Conservation (phyloP, 1,140 invertebrate genomes). For the Aphelinus certus region DNA sequence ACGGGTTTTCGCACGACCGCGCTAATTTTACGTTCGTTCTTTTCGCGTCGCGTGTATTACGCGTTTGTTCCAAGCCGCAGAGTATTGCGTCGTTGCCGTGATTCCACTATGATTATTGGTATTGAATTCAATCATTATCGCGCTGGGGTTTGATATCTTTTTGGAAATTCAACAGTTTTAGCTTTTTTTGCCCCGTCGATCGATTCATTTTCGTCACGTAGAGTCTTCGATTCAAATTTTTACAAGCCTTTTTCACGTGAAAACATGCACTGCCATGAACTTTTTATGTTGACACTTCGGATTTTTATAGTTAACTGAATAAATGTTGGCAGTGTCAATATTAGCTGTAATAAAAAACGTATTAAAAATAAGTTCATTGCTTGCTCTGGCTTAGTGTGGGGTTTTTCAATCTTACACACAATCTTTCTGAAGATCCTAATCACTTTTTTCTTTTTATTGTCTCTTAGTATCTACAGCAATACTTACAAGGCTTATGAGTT, state of each 20-base stretch:
- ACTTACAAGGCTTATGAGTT: conserved; percentile 11
- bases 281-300: too few species aligned
- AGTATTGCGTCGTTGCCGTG: too few species aligned
- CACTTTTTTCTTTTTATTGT: background rate
- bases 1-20: background rate
- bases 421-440: background rate
- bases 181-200: too few species aligned
- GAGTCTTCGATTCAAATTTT: too few species aligned
- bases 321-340: background rate
- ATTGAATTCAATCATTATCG: too few species aligned
- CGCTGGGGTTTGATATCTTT: too few species aligned
- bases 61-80: background rate
- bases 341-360: background rate
- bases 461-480: conserved; percentile 1
- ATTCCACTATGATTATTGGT: too few species aligned
- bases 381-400: background rate
- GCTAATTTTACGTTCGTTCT: background rate
- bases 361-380: background rate
- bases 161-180: too few species aligned
- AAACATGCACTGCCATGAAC: too few species aligned
- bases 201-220: too few species aligned
- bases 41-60: background rate
- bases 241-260: too few species aligned
- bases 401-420: background rate
- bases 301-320: background rate